A percentile compares a stretch with the other conserved stretches of the same genome.
Evolutionary conservation across 2,888 invertebrate species (phyloP).

Genomic region (Norana najaformis): DNA sequence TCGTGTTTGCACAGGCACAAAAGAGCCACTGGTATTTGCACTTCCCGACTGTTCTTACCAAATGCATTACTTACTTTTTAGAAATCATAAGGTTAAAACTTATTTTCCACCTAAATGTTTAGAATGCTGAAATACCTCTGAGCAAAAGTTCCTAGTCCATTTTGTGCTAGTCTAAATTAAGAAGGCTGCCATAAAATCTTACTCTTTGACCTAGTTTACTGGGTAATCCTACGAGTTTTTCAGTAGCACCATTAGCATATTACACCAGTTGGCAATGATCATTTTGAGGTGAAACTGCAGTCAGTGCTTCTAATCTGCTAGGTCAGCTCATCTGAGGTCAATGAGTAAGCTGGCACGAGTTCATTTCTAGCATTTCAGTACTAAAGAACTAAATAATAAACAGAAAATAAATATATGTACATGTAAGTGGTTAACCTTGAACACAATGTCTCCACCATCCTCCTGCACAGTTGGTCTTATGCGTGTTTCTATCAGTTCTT

Average conservation of each 20-base stretch:
- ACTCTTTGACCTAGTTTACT: not conserved
- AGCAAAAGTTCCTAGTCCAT: not conserved
- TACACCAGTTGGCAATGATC: not conserved
- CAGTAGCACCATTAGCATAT: not conserved
- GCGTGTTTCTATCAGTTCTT: slow-evolving; percentile 91
- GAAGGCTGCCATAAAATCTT: not conserved
- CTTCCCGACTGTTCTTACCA: not conserved
- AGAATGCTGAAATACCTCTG: not conserved
- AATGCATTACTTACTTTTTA: too few species aligned
- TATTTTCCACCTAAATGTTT: not conserved
- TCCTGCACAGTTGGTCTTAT: slow-evolving; percentile 98
- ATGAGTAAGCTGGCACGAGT: not conserved
- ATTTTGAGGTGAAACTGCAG: not conserved
- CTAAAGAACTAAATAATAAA: not conserved
- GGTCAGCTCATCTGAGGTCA: not conserved
- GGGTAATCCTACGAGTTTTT: not conserved
- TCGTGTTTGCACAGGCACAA: not conserved
- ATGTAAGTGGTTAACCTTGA: slow-evolving; percentile 67
- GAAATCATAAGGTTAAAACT: too few species aligned
- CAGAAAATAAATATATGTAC: not conserved
- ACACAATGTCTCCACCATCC: slow-evolving; percentile 95
- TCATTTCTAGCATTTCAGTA: not conserved
- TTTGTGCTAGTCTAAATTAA: not conserved
- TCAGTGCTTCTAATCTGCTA: not conserved
- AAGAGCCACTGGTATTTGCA: not conserved